phyloP scores from a whole-genome alignment of 2,888 invertebrate genomes.

The Elegia similella region DNA sequence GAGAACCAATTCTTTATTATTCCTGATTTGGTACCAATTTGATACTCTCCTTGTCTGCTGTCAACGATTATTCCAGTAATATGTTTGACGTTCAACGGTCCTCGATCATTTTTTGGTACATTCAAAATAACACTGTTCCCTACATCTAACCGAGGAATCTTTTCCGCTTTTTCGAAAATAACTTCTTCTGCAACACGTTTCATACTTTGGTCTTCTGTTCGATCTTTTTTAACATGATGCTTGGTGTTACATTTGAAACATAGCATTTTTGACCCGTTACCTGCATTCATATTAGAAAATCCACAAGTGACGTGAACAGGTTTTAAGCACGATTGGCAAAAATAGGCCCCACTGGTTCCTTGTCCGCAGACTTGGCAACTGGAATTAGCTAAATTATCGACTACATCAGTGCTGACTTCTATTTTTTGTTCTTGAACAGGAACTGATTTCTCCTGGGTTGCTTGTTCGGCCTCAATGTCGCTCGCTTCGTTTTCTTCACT shows the following conservation, averaged over 20 bases:
- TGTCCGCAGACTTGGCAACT: neutral
- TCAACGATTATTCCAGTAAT: constrained; percentile 15
- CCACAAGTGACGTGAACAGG: neutral
- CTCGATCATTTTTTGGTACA: neutral
- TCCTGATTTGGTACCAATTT: constrained; percentile 20
- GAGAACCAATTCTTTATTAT: constrained; percentile 20
- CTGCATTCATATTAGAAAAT: neutral
- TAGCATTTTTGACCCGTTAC: neutral
- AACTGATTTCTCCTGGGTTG: neutral
- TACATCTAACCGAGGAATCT: neutral
- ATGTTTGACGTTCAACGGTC: neutral
- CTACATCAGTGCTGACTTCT: no score
- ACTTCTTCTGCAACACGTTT: neutral
- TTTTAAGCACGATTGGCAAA: neutral
- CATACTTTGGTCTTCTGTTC: neutral
- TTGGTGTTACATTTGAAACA: constrained; percentile 6
- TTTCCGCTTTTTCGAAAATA: neutral
- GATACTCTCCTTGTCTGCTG: constrained; percentile 17
- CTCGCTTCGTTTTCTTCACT: neutral
- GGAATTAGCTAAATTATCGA: neutral
- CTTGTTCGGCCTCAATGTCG: neutral
- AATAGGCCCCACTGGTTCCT: neutral
- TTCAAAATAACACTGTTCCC: neutral
- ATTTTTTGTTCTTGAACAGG: no score
- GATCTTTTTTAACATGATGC: constrained; percentile 6